phyloP scores from a whole-genome alignment of 2,797 vertebrate species.

The Mycteria americana region DNA sequence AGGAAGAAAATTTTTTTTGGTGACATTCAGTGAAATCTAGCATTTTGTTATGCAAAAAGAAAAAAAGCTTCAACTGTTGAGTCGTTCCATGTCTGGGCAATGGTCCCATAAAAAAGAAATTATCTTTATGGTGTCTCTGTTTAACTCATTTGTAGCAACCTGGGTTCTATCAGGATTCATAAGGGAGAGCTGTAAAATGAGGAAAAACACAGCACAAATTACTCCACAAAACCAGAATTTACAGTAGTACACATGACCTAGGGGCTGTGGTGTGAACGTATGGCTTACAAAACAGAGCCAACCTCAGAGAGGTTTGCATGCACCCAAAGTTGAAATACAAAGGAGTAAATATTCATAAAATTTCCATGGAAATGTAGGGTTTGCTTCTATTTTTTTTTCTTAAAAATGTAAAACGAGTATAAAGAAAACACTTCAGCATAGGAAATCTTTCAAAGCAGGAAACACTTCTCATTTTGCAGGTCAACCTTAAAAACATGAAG shows the following conservation, averaged over 20 bases:
- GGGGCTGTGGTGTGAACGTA: too few relatives aligned
- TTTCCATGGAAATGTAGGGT: not conserved
- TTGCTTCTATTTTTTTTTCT: not conserved
- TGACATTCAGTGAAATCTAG: not conserved
- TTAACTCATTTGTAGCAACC: not conserved
- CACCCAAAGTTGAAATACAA: not conserved
- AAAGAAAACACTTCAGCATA: not conserved
- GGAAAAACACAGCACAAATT: not conserved
- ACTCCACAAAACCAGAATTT: not conserved
- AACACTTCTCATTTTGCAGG: not conserved
- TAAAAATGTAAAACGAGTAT: not conserved
- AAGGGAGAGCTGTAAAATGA: not conserved
- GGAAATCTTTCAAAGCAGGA: not conserved
- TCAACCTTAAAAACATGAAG: not conserved
- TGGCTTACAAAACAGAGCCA: not conserved
- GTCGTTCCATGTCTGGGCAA: not conserved
- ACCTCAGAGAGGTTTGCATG: not conserved
- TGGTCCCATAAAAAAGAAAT: not conserved
- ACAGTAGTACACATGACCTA: rapidly evolving
- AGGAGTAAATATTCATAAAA: not conserved
- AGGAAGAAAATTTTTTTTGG: not conserved
- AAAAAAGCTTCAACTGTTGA: not conserved
- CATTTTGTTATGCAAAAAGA: not conserved
- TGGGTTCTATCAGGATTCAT: not conserved
- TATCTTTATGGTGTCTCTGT: not conserved